phyloP scores from a whole-genome alignment of 2,797 vertebrate genomes.

The Anguilla pacifica region DNA sequence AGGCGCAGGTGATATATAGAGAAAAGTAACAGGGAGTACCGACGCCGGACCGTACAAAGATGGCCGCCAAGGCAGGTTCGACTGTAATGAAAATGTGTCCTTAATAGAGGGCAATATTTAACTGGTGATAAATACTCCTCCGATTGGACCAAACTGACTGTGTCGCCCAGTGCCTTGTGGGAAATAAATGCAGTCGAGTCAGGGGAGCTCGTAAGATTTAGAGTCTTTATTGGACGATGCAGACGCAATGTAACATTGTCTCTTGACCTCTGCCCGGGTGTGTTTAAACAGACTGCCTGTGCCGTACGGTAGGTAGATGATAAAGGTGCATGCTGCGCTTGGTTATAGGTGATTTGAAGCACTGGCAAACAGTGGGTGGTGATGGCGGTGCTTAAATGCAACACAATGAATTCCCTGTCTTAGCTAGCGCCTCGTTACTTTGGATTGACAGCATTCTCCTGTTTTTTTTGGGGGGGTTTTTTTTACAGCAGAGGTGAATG shows the following conservation, averaged over 20 bases:
- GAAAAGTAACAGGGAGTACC: too few species aligned
- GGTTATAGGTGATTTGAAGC: not conserved
- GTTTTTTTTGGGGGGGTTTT: too few species aligned
- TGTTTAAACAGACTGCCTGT: not conserved
- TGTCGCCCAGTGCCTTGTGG: not conserved
- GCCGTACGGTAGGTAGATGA: not conserved
- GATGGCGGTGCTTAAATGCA: not conserved
- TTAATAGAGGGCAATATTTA: not conserved
- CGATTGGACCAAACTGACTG: not conserved
- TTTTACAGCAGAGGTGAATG: not conserved
- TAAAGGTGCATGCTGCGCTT: not conserved
- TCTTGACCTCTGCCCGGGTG: not conserved
- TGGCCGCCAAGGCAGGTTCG: too few species aligned
- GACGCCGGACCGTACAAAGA: too few species aligned
- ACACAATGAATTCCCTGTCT: not conserved
- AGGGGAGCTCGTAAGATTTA: not conserved
- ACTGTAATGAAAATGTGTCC: not conserved
- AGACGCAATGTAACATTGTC: too few species aligned
- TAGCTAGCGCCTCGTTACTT: not conserved
- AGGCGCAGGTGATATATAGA: too few species aligned
- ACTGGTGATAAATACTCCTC: not conserved
- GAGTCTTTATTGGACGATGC: not conserved
- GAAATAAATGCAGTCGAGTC: not conserved
- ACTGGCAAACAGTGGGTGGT: not conserved
- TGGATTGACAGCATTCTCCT: not conserved